Conservation (phyloP, 2,888 invertebrate genomes). For the Koerneria pararmatus region DNA sequence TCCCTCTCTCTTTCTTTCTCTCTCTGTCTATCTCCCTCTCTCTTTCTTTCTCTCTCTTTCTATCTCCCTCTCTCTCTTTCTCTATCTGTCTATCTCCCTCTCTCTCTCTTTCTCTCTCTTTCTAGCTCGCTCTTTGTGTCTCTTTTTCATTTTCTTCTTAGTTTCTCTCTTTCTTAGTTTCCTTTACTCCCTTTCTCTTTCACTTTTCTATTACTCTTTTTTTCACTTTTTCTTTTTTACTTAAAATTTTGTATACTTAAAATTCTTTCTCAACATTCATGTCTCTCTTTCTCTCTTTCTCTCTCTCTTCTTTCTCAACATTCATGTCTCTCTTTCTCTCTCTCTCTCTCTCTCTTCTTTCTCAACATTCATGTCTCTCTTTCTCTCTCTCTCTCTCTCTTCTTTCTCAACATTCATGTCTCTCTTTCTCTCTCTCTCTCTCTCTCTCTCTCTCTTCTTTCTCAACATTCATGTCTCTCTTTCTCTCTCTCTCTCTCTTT, state of each 20-base stretch:
- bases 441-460: too few relatives aligned
- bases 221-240: neutral
- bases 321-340: neutral
- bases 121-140: neutral
- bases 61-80: neutral
- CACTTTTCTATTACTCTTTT: neutral
- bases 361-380: neutral
- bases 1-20: neutral
- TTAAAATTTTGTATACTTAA: neutral
- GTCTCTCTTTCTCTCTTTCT: constrained; percentile 10
- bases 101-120: neutral
- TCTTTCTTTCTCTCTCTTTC: too few relatives aligned
- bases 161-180: neutral
- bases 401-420: too few relatives aligned
- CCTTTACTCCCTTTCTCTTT: constrained; percentile 4
- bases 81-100: neutral
- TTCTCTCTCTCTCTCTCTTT: neutral
- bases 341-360: neutral
- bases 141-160: neutral
- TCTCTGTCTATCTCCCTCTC: neutral
- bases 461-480: too few relatives aligned
- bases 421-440: neutral
- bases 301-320: neutral
- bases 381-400: neutral
- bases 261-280: neutral